Evolutionary conservation across 2,888 invertebrate species (phyloP).

Genomic region (Rambutsinella grinnellia): DNA sequence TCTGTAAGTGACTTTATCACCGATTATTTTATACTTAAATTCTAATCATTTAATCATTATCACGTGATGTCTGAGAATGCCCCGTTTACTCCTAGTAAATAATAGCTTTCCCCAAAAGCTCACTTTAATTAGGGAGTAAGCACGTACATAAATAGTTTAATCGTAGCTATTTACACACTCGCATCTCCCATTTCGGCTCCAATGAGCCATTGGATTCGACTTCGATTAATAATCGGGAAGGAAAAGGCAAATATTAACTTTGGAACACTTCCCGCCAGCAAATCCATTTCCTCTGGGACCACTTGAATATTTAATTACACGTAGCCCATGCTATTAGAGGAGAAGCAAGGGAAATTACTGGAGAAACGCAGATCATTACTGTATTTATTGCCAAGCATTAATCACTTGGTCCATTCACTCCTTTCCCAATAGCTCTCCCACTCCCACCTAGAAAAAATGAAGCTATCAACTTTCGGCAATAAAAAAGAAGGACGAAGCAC

Average conservation of each 20-base stretch:
- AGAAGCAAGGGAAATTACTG: neutral
- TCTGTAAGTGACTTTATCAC: conserved; percentile 40
- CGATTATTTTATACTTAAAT: neutral
- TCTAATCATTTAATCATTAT: neutral
- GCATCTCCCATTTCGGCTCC: neutral
- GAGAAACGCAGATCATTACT: neutral
- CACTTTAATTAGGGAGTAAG: too few relatives aligned
- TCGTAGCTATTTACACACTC: neutral
- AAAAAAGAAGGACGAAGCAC: conserved; percentile 1
- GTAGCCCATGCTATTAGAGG: neutral
- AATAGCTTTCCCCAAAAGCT: neutral
- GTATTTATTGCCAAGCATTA: neutral
- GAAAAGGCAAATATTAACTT: neutral
- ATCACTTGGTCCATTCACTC: neutral
- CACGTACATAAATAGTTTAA: neutral
- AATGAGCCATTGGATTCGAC: neutral
- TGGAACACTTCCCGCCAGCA: neutral
- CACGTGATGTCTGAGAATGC: neutral
- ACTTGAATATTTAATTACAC: conserved; percentile 24
- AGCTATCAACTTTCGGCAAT: conserved; percentile 13
- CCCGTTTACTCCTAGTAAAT: neutral
- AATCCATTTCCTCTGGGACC: conserved; percentile 2
- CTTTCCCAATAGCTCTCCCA: neutral
- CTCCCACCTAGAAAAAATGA: conserved; percentile 4
- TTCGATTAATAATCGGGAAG: neutral